These are phyloP conservation scores for Cyprinella venusta DNA, from an alignment of 2,797 vertebrate genomes.

Conservation along the genomic window DNA sequence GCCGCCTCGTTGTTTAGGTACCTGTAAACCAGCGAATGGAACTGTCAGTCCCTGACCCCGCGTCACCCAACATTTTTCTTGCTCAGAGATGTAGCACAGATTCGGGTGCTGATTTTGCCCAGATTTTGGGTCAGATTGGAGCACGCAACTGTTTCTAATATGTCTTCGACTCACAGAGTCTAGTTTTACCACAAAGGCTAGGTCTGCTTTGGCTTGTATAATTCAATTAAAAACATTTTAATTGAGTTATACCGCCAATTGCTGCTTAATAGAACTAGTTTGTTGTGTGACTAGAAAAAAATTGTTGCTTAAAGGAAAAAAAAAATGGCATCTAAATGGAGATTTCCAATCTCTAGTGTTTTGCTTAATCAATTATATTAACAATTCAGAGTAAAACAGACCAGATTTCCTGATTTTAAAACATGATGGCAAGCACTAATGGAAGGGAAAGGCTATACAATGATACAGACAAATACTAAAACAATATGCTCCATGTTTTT, in stretches of 20 bases:
- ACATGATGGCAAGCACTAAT: background rate
- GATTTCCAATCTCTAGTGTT: background rate
- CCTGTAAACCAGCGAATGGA: conserved; percentile 59
- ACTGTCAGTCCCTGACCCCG: conserved; percentile 60
- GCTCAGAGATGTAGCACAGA: conserved; percentile 57
- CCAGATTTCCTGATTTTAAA: background rate
- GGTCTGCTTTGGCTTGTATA: background rate
- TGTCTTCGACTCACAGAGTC: conserved; percentile 9
- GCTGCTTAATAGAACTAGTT: background rate
- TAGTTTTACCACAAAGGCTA: conserved; percentile 19
- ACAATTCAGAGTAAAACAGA: background rate
- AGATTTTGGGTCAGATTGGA: conserved; percentile 53
- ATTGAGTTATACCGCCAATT: conserved; percentile 12
- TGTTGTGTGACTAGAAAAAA: background rate
- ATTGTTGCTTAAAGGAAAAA: background rate
- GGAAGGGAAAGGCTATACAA: background rate
- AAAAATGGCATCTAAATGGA: background rate
- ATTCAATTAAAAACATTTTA: conserved; percentile 3
- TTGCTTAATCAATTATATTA: background rate
- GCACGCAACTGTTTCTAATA: conserved; percentile 34
- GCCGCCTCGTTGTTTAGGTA: conserved; percentile 56
- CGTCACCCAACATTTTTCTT: conserved; percentile 59
- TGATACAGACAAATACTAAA: conserved; percentile 30
- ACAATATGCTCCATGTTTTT: conserved; percentile 37
- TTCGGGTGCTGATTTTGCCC: conserved; percentile 44